Percentiles rank a stretch among this genome's conserved stretches.
These are phyloP conservation scores for Haliaeetus leucogaster DNA, from an alignment of 2,113 vertebrate genomes.

Conservation along the genomic window DNA sequence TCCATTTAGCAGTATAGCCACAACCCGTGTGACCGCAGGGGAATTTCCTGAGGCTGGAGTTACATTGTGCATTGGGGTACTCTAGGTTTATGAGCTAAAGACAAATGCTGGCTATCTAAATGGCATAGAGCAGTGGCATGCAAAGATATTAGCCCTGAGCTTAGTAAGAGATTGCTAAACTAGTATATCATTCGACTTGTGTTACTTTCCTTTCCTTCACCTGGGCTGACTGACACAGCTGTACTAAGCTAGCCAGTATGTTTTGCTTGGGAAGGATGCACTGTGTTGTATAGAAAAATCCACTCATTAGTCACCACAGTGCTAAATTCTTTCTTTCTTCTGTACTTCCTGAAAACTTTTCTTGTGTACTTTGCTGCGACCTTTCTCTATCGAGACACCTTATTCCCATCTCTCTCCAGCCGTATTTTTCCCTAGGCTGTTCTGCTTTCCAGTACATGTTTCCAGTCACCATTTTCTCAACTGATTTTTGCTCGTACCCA, in stretches of 20 bases:
- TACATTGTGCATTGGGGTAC: rapidly evolving
- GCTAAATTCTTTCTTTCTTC: background rate
- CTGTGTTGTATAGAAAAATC: background rate
- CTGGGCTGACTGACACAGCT: background rate
- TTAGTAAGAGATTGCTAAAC: background rate
- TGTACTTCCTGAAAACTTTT: background rate
- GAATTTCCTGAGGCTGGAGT: background rate
- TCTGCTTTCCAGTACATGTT: background rate
- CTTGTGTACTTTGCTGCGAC: background rate
- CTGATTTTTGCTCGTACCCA: background rate
- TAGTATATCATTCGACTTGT: background rate
- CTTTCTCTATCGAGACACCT: background rate
- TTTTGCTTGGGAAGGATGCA: background rate
- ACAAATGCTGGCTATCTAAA: background rate
- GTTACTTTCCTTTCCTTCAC: background rate
- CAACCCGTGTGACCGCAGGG: background rate
- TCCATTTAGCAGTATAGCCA: background rate
- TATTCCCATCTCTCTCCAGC: background rate
- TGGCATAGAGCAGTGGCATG: background rate
- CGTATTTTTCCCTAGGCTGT: background rate
- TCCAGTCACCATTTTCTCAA: background rate
- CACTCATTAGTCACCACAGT: background rate
- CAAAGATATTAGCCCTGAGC: background rate
- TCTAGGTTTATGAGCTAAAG: background rate
- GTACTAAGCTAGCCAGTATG: background rate